These are phyloP conservation scores for Leptinotarsa defecta DNA, from an alignment of 1,140 invertebrate genomes.

Conservation along the genomic window DNA sequence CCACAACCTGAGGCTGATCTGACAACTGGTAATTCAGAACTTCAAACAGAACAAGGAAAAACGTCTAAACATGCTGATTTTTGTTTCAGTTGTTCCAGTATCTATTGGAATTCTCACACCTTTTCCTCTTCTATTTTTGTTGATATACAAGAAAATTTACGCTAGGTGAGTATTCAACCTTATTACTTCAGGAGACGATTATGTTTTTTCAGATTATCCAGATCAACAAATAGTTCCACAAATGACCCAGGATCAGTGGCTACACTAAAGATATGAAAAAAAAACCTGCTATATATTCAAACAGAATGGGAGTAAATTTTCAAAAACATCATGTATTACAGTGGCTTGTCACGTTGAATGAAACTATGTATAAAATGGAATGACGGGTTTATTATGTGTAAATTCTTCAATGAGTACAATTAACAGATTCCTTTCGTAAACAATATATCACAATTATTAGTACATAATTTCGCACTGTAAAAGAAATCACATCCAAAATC, in stretches of 20 bases:
- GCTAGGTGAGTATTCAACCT: not conserved
- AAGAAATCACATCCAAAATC: slow-evolving; percentile 11
- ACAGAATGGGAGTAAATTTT: too few species aligned
- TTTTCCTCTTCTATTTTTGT: slow-evolving; percentile 72
- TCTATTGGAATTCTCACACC: slow-evolving; percentile 93
- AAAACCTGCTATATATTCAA: too few species aligned
- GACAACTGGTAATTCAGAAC: slow-evolving; percentile 67
- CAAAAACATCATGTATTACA: too few species aligned
- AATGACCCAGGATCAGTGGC: too few species aligned
- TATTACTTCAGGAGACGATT: too few species aligned
- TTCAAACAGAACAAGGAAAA: not conserved
- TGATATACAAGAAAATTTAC: slow-evolving; percentile 59
- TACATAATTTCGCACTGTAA: not conserved
- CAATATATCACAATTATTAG: slow-evolving; percentile 10
- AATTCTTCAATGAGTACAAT: slow-evolving; percentile 4
- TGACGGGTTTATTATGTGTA: not conserved
- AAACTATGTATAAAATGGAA: not conserved
- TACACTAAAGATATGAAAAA: too few species aligned
- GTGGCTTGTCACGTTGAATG: not conserved
- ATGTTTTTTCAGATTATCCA: too few species aligned
- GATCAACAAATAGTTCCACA: too few species aligned
- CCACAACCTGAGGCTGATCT: slow-evolving; percentile 76
- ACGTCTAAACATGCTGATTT: not conserved
- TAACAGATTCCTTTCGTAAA: not conserved
- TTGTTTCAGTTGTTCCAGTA: slow-evolving; percentile 75